Evolutionary conservation across 2,888 invertebrate genomes (phyloP).

Genomic region (Aphidoletes aphidimyza): DNA sequence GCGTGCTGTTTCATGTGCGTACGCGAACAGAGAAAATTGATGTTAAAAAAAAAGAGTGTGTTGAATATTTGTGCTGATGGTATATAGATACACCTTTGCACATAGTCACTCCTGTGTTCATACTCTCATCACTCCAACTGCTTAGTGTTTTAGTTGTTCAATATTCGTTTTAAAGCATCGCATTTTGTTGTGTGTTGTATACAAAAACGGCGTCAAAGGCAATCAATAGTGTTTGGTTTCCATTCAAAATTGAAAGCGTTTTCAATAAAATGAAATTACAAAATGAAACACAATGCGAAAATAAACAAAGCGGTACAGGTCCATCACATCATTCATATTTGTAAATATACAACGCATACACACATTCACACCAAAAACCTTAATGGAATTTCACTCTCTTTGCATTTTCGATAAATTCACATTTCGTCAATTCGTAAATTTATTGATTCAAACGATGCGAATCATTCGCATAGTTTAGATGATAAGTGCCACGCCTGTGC

Average conservation of each 20-base stretch:
- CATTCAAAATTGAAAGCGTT: conserved; percentile 1
- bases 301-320: conserved; percentile 3
- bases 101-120: too few species aligned
- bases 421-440: too few species aligned
- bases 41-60: too few species aligned
- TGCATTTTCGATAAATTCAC: neutral
- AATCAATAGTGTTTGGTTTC: conserved; percentile 8
- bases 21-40: too few species aligned
- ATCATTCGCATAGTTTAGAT: conserved; percentile 6
- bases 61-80: too few species aligned
- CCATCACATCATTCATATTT: conserved; percentile 5
- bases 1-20: too few species aligned
- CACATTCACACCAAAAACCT: neutral
- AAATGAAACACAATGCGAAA: conserved; percentile 21
- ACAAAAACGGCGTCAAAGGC: neutral
- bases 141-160: too few species aligned
- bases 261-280: conserved; percentile 32
- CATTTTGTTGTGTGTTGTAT: neutral
- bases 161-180: neutral
- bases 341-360: neutral
- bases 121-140: too few species aligned
- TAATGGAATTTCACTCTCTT: neutral
- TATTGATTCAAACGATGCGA: neutral
- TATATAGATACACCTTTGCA: too few species aligned
- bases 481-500: neutral